phyloP scores from a whole-genome alignment of 2,797 vertebrate species.

The Leptodactylus fallax region DNA sequence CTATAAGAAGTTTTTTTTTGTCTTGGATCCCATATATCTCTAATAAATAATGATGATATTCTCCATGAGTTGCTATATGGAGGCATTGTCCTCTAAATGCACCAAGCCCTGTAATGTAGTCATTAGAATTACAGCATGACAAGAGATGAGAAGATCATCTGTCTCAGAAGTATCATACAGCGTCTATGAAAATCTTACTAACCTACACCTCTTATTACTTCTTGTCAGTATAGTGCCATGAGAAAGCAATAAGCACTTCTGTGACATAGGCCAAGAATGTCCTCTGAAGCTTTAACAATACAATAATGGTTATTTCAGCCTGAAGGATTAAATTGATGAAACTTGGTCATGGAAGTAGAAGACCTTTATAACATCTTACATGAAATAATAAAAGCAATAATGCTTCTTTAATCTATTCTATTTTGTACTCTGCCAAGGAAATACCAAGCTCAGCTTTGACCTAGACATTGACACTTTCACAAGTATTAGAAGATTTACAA shows the following conservation, averaged over 20 bases:
- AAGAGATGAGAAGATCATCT: background rate
- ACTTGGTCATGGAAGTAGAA: constrained; percentile 32
- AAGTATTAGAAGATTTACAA: background rate
- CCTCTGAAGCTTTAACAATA: constrained; percentile 25
- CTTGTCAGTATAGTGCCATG: background rate
- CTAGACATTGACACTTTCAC: background rate
- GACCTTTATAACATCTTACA: constrained; percentile 35
- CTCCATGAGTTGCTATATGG: background rate
- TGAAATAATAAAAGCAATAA: constrained; percentile 39
- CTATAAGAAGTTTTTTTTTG: too few relatives aligned
- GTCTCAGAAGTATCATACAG: constrained; percentile 1
- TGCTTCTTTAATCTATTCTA: constrained; percentile 37
- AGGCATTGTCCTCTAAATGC: background rate
- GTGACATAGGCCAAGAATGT: constrained; percentile 33
- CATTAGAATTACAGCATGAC: background rate
- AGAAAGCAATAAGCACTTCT: constrained; percentile 37
- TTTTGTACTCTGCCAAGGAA: constrained; percentile 5
- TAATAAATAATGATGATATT: too few relatives aligned
- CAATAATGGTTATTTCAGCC: constrained; percentile 45
- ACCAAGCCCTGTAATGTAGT: background rate
- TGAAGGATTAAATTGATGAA: constrained; percentile 50
- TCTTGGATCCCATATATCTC: too few relatives aligned
- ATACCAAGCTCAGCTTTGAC: constrained; percentile 1
- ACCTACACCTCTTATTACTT: constrained; percentile 27
- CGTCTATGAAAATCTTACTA: background rate